Evolutionary conservation across 1,140 invertebrate genomes (phyloP).

Genomic region (Zeugodacus cucurbitae): DNA sequence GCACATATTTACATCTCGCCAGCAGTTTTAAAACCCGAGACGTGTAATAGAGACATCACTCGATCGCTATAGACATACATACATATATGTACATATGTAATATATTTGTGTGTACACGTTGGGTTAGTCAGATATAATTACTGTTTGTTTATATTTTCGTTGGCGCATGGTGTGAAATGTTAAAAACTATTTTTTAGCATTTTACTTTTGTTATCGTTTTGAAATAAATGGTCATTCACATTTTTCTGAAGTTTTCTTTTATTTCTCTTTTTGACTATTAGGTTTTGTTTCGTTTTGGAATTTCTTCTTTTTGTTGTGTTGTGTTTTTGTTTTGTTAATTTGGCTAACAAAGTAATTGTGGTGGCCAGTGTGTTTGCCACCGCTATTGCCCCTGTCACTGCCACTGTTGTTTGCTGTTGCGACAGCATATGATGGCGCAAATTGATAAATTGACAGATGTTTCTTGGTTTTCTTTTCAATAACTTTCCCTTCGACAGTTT

Average conservation of each 20-base stretch:
- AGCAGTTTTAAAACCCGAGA: neutral
- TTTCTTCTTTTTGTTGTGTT: neutral
- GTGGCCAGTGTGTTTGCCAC: neutral
- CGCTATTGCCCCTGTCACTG: neutral
- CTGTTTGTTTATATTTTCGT: neutral
- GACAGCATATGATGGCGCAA: neutral
- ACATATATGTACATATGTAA: neutral
- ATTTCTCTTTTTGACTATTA: neutral
- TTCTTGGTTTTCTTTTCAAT: neutral
- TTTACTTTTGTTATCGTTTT: neutral
- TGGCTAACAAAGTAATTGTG: conserved; percentile 11
- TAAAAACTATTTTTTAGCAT: neutral
- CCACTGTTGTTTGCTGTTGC: conserved; percentile 1
- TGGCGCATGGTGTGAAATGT: neutral
- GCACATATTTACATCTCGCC: neutral
- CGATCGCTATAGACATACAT: neutral
- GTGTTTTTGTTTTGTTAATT: neutral
- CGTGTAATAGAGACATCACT: neutral
- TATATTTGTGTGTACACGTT: neutral
- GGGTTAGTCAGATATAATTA: neutral
- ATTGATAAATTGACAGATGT: conserved; percentile 10
- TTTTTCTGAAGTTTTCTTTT: neutral
- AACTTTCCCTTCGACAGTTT: conserved; percentile 16
- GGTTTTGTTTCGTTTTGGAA: neutral
- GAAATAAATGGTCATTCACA: conserved; percentile 31